phyloP scores from a whole-genome alignment of 2,797 vertebrate species.

The Atherinosoma microstoma region DNA sequence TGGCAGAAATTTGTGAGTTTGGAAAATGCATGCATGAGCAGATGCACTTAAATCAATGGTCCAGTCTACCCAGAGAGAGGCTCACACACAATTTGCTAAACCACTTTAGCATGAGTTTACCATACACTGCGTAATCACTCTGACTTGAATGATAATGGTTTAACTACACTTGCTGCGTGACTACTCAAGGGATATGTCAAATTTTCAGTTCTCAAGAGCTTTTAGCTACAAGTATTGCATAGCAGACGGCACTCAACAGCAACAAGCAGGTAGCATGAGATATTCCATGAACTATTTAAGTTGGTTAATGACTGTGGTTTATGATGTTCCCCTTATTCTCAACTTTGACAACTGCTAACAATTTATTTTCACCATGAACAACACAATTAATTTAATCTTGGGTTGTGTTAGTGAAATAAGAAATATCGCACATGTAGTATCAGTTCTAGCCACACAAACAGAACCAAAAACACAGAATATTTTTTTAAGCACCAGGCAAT shows the following conservation, averaged over 20 bases:
- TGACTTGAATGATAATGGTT: neutral
- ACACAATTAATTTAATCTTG: too few relatives aligned
- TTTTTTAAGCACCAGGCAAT: too few relatives aligned
- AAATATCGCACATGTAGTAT: too few relatives aligned
- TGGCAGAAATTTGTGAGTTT: constrained; percentile 36
- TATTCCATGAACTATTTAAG: neutral
- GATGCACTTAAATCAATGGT: constrained; percentile 8
- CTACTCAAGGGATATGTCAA: neutral
- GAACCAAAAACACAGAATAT: too few relatives aligned
- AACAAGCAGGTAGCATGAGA: neutral
- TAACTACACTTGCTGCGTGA: neutral
- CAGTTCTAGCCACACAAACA: too few relatives aligned
- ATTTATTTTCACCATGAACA: neutral
- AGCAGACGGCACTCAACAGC: neutral
- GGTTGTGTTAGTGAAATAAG: too few relatives aligned
- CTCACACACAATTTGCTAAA: constrained; percentile 5
- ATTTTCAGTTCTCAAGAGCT: neutral
- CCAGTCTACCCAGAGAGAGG: constrained; percentile 1
- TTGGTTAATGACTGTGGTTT: neutral
- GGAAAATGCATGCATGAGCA: constrained; percentile 34
- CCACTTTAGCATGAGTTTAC: neutral
- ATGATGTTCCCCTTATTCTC: neutral
- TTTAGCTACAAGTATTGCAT: neutral
- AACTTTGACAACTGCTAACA: neutral
- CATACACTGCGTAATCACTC: neutral